A percentile compares a stretch with the other conserved stretches of the same genome.
Evolutionary conservation across 2,888 invertebrate species (phyloP).

Genomic region (Abrostola triplasia): DNA sequence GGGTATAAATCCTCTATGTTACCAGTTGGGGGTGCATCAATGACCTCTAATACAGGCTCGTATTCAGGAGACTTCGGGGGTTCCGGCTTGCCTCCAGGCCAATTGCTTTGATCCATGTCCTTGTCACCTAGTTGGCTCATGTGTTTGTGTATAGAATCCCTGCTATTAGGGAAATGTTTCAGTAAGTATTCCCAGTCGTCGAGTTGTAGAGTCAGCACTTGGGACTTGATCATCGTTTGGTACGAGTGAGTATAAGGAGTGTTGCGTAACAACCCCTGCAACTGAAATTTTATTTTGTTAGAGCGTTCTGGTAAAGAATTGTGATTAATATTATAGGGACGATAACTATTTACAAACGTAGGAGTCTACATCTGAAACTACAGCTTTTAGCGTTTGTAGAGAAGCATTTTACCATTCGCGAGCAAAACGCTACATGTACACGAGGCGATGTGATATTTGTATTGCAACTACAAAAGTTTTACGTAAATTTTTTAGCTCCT

Average conservation of each 20-base stretch:
- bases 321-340: too few species aligned
- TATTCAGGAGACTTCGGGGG: background rate
- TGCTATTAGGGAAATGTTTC: constrained; percentile 73
- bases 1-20: background rate
- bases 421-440: too few species aligned
- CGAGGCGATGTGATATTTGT: too few species aligned
- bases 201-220: constrained; percentile 72
- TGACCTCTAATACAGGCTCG: constrained; percentile 3
- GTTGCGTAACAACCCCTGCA: constrained; percentile 71
- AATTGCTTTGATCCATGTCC: constrained; percentile 17
- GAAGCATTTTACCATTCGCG: too few species aligned
- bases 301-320: background rate
- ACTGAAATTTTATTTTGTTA: constrained; percentile 54
- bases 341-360: too few species aligned
- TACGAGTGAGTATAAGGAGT: constrained; percentile 72
- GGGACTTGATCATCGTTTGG: constrained; percentile 66
- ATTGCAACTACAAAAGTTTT: too few species aligned
- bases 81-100: constrained; percentile 33
- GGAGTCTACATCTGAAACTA: too few species aligned
- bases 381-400: too few species aligned
- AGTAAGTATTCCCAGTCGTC: constrained; percentile 75
- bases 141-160: constrained; percentile 62
- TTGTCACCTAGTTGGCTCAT: constrained; percentile 32
- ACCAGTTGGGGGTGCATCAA: background rate
- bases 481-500: too few species aligned